Evolutionary conservation across 2,888 invertebrate genomes (phyloP), one percentile per base, ranked within the genome.

Genomic region (Melinopterus prodromus): DNA sequence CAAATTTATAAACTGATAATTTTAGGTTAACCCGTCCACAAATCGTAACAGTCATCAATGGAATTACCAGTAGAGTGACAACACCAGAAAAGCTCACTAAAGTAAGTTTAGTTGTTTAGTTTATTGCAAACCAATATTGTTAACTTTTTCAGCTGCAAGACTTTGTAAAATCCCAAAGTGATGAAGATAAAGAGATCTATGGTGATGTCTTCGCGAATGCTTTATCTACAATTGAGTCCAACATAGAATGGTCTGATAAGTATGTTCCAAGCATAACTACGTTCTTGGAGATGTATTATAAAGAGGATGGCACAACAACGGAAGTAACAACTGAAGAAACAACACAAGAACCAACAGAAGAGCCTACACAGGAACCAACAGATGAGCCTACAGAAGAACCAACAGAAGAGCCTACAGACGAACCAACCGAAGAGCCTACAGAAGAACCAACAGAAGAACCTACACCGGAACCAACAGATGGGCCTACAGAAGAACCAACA

Each of bases 1-100:
- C 72, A n/a, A n/a, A 16, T 9, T 69, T 36, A 37, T n/a, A 12
- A 71, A 6, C 2, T 76, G 36, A 76, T 53, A 6, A 37, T 76
- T 76, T 16, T 38, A 71, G 76, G 7, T 26, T 76, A n/a, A 16
- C 77, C n/a, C n/a, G 6, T 6, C 14, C 6, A 26, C 6, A 76
- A 53, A 38, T 71, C n/a, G 16, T 3, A 37, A 38, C 71, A 9
- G 6, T 79, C 53, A 4, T 79, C 9, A 38, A 14, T n/a, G 79
- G 76, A 38, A 71, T 79, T 6, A 26, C 79, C 37, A 69, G 38
- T 6, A 37, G 77, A 16, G n/a, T 79, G 16, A 70, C 76, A 1
- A 76, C 79, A 16, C 16, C 14, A 36, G 76, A 71, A 16, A n/a
- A 71, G 16, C 37, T 70, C n/a, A 53, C 15, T 7, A 76, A 71